A percentile compares a stretch with the other conserved stretches of the same genome.
Evolutionary conservation across 2,113 vertebrate genomes (phyloP).

Genomic region (Steatornis caripensis): DNA sequence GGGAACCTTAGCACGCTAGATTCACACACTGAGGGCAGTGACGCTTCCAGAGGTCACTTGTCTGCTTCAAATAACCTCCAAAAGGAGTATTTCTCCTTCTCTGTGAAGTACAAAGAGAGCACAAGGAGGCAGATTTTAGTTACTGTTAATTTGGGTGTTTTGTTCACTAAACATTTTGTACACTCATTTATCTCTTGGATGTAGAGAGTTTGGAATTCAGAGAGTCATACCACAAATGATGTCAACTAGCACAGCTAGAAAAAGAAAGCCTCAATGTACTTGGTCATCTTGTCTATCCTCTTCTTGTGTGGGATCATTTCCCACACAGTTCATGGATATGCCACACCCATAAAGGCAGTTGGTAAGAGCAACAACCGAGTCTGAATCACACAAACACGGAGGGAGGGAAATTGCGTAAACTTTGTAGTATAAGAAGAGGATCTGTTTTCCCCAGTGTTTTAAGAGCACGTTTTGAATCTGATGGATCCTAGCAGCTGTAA

Average conservation of each 20-base stretch:
- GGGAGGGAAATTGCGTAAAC: background rate
- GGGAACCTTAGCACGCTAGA: background rate
- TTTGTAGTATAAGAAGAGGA: background rate
- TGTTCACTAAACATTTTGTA: background rate
- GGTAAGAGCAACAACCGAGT: background rate
- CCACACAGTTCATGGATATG: background rate
- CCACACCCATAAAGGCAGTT: conserved; percentile 45
- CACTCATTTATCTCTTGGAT: background rate
- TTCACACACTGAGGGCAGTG: background rate
- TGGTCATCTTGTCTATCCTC: background rate
- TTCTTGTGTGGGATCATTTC: background rate
- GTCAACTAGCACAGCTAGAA: background rate
- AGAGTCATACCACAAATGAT: background rate
- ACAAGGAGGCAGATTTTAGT: background rate
- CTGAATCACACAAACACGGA: conserved; percentile 26
- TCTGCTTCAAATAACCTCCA: background rate
- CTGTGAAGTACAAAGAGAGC: background rate
- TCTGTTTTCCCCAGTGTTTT: background rate
- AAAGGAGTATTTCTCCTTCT: background rate
- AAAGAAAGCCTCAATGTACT: background rate
- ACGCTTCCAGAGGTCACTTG: background rate
- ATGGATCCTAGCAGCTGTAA: background rate
- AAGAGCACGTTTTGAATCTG: background rate
- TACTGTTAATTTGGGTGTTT: background rate
- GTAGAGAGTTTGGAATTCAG: background rate